Conservation (phyloP, 2,113 vertebrate species). For the Parus major region DNA sequence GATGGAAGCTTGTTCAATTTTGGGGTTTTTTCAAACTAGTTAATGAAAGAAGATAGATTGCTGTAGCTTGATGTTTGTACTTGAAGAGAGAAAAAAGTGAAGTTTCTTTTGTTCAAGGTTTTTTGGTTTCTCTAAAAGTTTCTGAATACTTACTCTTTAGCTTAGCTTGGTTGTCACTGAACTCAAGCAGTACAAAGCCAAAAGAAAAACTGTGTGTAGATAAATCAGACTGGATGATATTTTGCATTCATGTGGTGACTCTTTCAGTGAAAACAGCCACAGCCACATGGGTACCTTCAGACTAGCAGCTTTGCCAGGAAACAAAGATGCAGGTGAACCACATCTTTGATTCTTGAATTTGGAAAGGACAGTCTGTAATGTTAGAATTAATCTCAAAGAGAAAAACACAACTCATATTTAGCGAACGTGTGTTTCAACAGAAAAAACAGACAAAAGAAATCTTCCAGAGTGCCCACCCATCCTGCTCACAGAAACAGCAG, state of each 20-base stretch:
- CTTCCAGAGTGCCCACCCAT: background rate
- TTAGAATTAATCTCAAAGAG: background rate
- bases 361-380: background rate
- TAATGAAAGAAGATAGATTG: background rate
- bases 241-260: background rate
- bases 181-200: background rate
- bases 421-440: background rate
- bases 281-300: background rate
- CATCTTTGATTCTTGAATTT: too few relatives aligned
- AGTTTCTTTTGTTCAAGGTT: background rate
- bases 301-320: background rate
- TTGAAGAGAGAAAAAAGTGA: background rate
- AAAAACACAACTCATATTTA: background rate
- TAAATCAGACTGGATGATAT: background rate
- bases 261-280: background rate
- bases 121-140: background rate
- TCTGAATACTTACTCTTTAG: background rate
- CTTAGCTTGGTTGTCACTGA: background rate
- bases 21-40: background rate
- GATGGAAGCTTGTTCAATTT: background rate
- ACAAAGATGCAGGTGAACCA: background rate
- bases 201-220: background rate
- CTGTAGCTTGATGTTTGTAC: background rate
- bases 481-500: background rate
- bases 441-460: background rate